Percentiles rank a stretch among this genome's conserved stretches.
Evolutionary conservation across 30 jellyfish, hydroid and myxozoan species (phyloP).

Genomic region (Aurelia sp.): DNA sequence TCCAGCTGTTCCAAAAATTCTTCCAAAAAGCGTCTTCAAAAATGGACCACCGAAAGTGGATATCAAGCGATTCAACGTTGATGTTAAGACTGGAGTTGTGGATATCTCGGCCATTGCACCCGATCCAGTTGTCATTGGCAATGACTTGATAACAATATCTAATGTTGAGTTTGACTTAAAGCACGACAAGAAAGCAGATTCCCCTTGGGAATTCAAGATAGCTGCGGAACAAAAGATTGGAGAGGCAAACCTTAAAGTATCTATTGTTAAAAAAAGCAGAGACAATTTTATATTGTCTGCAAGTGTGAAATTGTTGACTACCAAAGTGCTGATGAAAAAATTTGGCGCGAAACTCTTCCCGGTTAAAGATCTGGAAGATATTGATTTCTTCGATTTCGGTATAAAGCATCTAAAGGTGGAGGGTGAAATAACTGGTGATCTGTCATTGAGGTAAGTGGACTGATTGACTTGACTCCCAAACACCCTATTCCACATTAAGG

Average conservation of each 20-base stretch:
- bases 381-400: slow-evolving; percentile 80
- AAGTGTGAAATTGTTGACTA: slow-evolving; percentile 43
- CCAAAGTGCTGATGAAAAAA: slow-evolving; percentile 46
- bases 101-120: slow-evolving; percentile 65
- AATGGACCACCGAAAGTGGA: slow-evolving; percentile 73
- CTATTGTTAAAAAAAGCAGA: slow-evolving; percentile 56
- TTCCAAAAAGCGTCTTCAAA: slow-evolving; percentile 51
- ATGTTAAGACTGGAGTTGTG: slow-evolving; percentile 58
- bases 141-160: slow-evolving; percentile 31
- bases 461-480: too few species aligned
- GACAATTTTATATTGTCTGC: slow-evolving; percentile 28
- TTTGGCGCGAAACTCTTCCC: slow-evolving; percentile 75
- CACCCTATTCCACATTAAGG: too few species aligned
- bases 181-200: slow-evolving; percentile 58
- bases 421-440: slow-evolving; percentile 52
- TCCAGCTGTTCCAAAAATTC: slow-evolving; percentile 69
- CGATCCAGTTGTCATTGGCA: slow-evolving; percentile 70
- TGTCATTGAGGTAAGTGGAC: slow-evolving; percentile 54
- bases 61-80: slow-evolving; percentile 62
- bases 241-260: slow-evolving; percentile 30
- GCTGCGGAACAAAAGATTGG: slow-evolving; percentile 73
- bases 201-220: slow-evolving; percentile 68
- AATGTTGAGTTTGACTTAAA: slow-evolving; percentile 60
- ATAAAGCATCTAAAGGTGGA: slow-evolving; percentile 49
- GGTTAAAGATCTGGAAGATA: slow-evolving; percentile 41